Base-by-base conservation (phyloP, 2,888 invertebrate genomes). In the Epinotia nisella region DNA sequence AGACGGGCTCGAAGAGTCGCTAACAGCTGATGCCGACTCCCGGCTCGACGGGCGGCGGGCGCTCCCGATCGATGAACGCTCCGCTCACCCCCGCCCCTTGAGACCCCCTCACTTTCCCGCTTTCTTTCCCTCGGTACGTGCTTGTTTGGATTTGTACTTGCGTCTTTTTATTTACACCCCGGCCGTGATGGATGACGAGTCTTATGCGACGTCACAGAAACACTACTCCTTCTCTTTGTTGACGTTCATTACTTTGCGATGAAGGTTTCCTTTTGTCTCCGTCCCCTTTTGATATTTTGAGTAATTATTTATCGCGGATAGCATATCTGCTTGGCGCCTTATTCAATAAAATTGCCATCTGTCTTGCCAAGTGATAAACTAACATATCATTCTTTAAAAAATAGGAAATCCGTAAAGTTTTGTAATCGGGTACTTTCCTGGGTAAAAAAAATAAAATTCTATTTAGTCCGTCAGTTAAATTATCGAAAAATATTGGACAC, bases 41-140 rank as follows among this genome's bases (percentile, higher is more conserved):
- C 84, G 75, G 78, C 81, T 70, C 76, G 75, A 82, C 81, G 84
- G 49, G 49, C 49, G 49, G 49, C 49, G 49, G 49, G 49, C 49
- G n/a, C 79, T 77, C 85, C 80, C 88, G 90, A 88, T 93, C 91
- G 90, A 91, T 92, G 90, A 85, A 87, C 89, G 86, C 90, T 81
- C 89, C 89, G 87, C 90, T 83, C 87, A 79, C 85, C 80, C 80
- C 80, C 81, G 78, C 80, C 80, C 81, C 83, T 83, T 85, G 85
- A 89, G 87, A 87, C 79, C 78, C 82, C 82, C 84, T 87, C 87
- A 89, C 90, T 90, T 91, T 90, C 90, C 87, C 89, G 87, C 89
- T 88, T 92, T 92, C 90, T 90, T 90, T 88, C 87, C 85, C 87
- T 83, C 80, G 76, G 82, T 83, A 66, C 74, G 70, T 74, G 71